Base-by-base conservation (phyloP, 2,797 vertebrate genomes). In the Crenuchus spilurus region DNA sequence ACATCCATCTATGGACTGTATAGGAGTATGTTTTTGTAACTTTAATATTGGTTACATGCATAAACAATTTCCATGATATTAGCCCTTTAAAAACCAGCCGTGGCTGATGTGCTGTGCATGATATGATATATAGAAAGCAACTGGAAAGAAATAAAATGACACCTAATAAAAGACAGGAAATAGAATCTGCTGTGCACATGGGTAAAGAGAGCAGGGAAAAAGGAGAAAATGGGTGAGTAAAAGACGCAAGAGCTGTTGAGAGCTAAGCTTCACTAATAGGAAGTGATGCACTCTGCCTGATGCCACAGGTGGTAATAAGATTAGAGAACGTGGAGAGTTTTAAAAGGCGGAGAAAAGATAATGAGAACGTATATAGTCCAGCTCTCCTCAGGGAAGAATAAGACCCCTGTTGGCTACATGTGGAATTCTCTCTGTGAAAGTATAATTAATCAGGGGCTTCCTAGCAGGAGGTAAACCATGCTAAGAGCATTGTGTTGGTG, bases 221-320 rank as follows among this genome's bases (percentile, higher is more conserved):
- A 44, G 33, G 41, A 64, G 31, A 35, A 67, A 41, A 41, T 70
- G 54, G 46, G 46, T 46, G 26, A 58, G 57, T 70, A 44, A 60
- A 41, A 60, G 62, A 55, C 35, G 55, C 35, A 58, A 49, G 49
- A 48, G 48, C 42, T 55, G 66, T 54, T 68, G 57, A 70, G 67
- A 54, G 68, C 64, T 72, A 67, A 79, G 57, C 52, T 64, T 14
- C 22, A 11, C 61, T 76, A 49, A 76, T 57, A 30, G 64, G 55
- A 73, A 67, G 51, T 66, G 76, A 72, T 76, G 64, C 33, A 22
- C 46, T 70, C 72, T 14, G 66, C 48, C 73, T 62, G 51, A 68
- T 75, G 73, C 70, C 75, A 79, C 63, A 61, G 67, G 76, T 79
- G 74, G 46, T 75, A 79, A 78, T 76, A 64, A 24, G 67, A 78